Evolutionary conservation across 2,888 invertebrate genomes (phyloP), one percentile per base, ranked within the genome.

Genomic region (Xestia xanthographa): DNA sequence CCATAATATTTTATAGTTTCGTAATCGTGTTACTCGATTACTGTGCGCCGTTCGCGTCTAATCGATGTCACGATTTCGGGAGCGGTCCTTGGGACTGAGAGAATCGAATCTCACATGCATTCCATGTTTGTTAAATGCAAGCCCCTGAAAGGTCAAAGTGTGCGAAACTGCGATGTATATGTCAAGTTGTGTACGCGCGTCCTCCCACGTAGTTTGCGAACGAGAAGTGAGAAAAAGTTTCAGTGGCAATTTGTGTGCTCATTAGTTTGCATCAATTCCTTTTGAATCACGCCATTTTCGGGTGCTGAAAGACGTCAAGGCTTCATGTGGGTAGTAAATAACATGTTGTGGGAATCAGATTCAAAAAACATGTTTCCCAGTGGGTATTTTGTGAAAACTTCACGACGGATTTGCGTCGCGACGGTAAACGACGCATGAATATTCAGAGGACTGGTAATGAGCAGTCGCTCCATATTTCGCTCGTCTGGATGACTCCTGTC

Each of bases 1-100:
- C 95, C 93, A 94, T 94, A 94, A 95, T 95, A 95, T 94, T 95
- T 95, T 95, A 95, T 95, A 95, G 94, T 96, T 96, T 95, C 95
- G 96, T 95, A 95, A 96, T 92, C 92, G 92, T 93, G 92, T 94
- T 93, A 94, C 93, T 95, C 92, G 94, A 95, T 95, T 95, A 95
- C 93, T 90, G 93, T 91, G 92, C 92, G 92, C 92, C 92, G 91
- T 89, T 94, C 91, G 91, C 91, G 90, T 94, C 93, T 94, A 94
- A 94, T 94, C 93, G 94, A 93, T 94, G 94, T 95, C 95, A 95
- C 95, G 95, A 95, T 94, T 95, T 92, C 94, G 93, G 95, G 95
- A 94, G 93, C 92, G 93, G 90, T 91, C 90, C 90, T 90, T 88
- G 90, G 83, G 83, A 87, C 79, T 77, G 72, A 83, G 91, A 87